These are phyloP conservation scores for Seladonia tumulorum DNA, from an alignment of 2,888 invertebrate genomes.

Conservation along the genomic window DNA sequence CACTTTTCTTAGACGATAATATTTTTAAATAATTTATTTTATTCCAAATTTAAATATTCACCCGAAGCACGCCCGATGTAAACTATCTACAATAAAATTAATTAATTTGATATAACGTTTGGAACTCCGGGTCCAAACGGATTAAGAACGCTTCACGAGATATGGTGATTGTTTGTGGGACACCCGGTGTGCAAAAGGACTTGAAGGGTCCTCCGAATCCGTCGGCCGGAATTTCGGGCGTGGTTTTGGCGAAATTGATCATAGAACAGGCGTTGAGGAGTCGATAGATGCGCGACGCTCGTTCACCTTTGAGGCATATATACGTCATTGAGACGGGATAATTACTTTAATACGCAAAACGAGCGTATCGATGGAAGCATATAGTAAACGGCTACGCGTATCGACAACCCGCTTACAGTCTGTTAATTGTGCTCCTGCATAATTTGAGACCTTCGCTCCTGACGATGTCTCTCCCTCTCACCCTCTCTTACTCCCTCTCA, in stretches of 20 bases:
- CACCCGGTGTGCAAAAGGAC: not conserved
- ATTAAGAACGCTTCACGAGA: too few relatives aligned
- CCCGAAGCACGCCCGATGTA: too few relatives aligned
- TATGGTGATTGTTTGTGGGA: not conserved
- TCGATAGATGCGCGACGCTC: not conserved
- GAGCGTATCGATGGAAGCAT: slow-evolving; percentile 25
- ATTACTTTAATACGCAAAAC: slow-evolving; percentile 62
- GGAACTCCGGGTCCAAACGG: too few relatives aligned
- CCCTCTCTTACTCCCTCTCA: not conserved
- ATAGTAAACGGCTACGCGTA: slow-evolving; percentile 42
- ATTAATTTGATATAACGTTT: too few relatives aligned
- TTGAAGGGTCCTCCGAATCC: not conserved
- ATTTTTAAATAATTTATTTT: too few relatives aligned
- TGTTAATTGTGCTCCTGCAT: slow-evolving; percentile 63
- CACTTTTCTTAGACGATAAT: too few relatives aligned
- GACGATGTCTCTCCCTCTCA: slow-evolving; percentile 4
- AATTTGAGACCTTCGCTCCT: slow-evolving; percentile 65
- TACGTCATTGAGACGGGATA: slow-evolving; percentile 36
- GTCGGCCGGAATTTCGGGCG: slow-evolving; percentile 1
- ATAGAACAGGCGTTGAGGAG: not conserved
- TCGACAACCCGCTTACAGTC: slow-evolving; percentile 65
- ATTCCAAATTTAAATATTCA: too few relatives aligned
- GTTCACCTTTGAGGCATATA: slow-evolving; percentile 23
- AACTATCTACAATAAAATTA: too few relatives aligned
- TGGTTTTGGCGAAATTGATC: slow-evolving; percentile 7